Base-by-base conservation (phyloP, 23 tunicate genomes). In the Trididemnum clinides region DNA sequence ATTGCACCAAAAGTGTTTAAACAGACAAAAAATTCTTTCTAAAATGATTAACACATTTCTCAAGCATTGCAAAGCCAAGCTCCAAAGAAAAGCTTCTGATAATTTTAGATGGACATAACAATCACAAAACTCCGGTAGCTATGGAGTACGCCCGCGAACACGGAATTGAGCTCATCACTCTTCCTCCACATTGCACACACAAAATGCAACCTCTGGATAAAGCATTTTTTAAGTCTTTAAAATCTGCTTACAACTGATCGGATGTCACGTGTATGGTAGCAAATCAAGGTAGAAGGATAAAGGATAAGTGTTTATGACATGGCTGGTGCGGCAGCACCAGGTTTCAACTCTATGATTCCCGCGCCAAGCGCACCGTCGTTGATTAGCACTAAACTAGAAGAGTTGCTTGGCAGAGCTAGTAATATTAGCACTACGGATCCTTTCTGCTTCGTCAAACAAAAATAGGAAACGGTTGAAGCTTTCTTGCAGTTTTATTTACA, bases 151-250 rank as follows among this genome's bases (percentile, higher is more conserved):
- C 75, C 23, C 75, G 36, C 38, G 28, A 5, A 5, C 28, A 30
- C n/a, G 75, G 75, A 33, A 69, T 69, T 25, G 75, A 69, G 4
- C 36, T 69, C 31, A 6, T 69, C 19, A 69, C 75, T 69, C 75
- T 27, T 69, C 36, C 36, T 5, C 75, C 75, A 28, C 75, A 69
- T 25, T 27, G 75, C 75, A 69, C 36, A 3, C 75, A 27, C 36
- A 69, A 69, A 28, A 69, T 69, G 75, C 75, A 28, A 33, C 75
- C 75, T 5, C 38, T 69, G 75, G 75, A 30, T 25, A 69, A n/a
- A 69, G 31, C 36, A 5, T 30, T 69, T 30, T 69, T 69, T n/a
- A 69, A 69, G 31, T 69, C 75, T 20, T 30, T 69, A 37, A 28
- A 69, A 30, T 28, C 37, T 33, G 23, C 19, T 20, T 69, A 69